Evolutionary conservation across 2,888 invertebrate genomes (phyloP).

Genomic region (Diaprepes abbreviatus): DNA sequence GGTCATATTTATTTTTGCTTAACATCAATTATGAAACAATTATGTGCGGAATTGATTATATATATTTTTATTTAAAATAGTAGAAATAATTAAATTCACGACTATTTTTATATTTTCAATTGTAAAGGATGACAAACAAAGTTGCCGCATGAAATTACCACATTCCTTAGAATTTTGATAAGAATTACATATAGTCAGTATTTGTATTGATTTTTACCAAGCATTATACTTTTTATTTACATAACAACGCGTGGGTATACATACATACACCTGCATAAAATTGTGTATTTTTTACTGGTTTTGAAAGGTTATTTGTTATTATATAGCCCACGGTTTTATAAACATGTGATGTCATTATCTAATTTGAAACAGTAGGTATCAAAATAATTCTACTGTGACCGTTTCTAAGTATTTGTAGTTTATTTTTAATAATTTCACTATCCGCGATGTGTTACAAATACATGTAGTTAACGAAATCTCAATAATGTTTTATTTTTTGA

Average conservation of each 20-base stretch:
- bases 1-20: slow-evolving; percentile 20
- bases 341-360: slow-evolving; percentile 18
- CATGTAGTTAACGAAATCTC: too few species aligned
- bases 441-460: not conserved
- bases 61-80: not conserved
- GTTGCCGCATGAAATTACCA: too few species aligned
- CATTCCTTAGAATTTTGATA: too few species aligned
- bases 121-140: not conserved
- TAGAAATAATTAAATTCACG: not conserved
- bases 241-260: not conserved
- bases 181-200: too few species aligned
- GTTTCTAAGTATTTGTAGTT: not conserved
- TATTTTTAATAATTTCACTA: slow-evolving; percentile 6
- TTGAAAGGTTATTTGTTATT: slow-evolving; percentile 16
- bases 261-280: not conserved
- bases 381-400: too few species aligned
- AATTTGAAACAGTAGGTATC: not conserved
- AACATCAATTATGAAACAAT: not conserved
- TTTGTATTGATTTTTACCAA: too few species aligned
- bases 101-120: not conserved
- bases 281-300: slow-evolving; percentile 4
- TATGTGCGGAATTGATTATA: too few species aligned
- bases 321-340: not conserved
- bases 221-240: slow-evolving; percentile 3
- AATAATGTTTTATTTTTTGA: too few species aligned